Evolutionary conservation across 2,797 vertebrate species (phyloP).

Genomic region (Crenuchus spilurus): DNA sequence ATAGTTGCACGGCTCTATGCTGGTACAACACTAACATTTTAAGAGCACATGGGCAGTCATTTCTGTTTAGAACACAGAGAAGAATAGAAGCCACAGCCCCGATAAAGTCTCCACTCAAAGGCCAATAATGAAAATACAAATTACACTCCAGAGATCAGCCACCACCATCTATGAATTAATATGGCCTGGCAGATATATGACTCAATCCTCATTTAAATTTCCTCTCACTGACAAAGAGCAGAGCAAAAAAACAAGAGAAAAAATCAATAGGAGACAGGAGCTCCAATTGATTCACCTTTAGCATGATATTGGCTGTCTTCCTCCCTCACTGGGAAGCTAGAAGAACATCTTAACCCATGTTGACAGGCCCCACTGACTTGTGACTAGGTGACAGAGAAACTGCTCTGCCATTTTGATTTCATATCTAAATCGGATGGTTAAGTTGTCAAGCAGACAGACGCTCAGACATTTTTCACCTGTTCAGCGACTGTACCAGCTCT

Average conservation of each 20-base stretch:
- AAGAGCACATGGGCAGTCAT: slow-evolving; percentile 59
- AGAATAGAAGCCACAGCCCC: slow-evolving; percentile 52
- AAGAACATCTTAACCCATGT: slow-evolving; percentile 48
- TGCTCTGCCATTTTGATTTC: background rate
- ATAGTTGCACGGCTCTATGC: too few species aligned
- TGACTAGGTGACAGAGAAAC: background rate
- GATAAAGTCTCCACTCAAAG: slow-evolving; percentile 62
- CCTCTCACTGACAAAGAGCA: slow-evolving; percentile 21
- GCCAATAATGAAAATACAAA: slow-evolving; percentile 55
- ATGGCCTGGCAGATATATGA: slow-evolving; percentile 51
- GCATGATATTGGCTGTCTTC: slow-evolving; percentile 58
- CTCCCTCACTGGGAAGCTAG: slow-evolving; percentile 21
- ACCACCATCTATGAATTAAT: slow-evolving; percentile 49
- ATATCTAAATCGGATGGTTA: background rate
- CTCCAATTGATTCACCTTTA: slow-evolving; percentile 63
- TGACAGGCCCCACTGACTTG: slow-evolving; percentile 33
- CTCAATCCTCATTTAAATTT: slow-evolving; percentile 29
- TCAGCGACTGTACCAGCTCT: background rate
- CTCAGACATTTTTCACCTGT: background rate
- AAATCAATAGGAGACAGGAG: slow-evolving; percentile 51
- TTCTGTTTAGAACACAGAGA: slow-evolving; percentile 56
- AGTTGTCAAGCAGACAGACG: background rate
- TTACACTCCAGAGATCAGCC: slow-evolving; percentile 57
- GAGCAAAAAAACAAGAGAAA: background rate
- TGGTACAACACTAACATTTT: background rate